phyloP scores from a whole-genome alignment of 2,797 vertebrate species.

The Triplophysa yarkandensis region DNA sequence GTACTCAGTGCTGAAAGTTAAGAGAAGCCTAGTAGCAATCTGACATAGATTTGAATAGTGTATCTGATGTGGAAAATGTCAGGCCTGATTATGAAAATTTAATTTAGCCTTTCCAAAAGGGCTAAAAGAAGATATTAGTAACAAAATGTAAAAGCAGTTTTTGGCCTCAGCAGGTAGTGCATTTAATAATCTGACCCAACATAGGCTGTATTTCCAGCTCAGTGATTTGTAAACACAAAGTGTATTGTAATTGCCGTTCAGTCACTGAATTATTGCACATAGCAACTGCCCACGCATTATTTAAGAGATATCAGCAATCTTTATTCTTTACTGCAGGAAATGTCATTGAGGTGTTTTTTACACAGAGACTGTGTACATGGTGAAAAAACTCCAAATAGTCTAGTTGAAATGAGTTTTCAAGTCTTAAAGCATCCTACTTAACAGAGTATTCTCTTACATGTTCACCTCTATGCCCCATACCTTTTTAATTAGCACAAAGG shows the following conservation, averaged over 20 bases:
- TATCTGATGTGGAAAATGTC: constrained; percentile 36
- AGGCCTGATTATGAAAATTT: constrained; percentile 49
- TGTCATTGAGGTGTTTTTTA: constrained; percentile 33
- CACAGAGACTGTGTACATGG: background rate
- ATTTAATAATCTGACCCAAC: constrained; percentile 24
- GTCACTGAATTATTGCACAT: background rate
- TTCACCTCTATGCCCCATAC: constrained; percentile 37
- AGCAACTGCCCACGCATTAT: constrained; percentile 16
- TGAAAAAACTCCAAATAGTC: constrained; percentile 24
- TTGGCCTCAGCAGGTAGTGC: background rate
- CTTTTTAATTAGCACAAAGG: constrained; percentile 58
- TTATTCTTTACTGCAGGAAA: constrained; percentile 15
- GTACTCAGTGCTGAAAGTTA: constrained; percentile 65
- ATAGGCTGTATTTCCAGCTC: constrained; percentile 26
- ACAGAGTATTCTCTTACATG: constrained; percentile 26
- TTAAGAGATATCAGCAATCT: background rate
- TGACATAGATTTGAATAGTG: constrained; percentile 63
- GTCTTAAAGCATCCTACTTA: constrained; percentile 18
- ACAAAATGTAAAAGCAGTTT: constrained; percentile 32
- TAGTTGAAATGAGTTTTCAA: constrained; percentile 13
- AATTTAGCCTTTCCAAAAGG: constrained; percentile 54
- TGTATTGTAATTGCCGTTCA: background rate
- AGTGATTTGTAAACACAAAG: constrained; percentile 33
- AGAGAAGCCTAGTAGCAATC: constrained; percentile 65
- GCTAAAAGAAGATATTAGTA: constrained; percentile 48